phyloP scores from a whole-genome alignment of 1,140 invertebrate genomes.

The Orchestia grillus region DNA sequence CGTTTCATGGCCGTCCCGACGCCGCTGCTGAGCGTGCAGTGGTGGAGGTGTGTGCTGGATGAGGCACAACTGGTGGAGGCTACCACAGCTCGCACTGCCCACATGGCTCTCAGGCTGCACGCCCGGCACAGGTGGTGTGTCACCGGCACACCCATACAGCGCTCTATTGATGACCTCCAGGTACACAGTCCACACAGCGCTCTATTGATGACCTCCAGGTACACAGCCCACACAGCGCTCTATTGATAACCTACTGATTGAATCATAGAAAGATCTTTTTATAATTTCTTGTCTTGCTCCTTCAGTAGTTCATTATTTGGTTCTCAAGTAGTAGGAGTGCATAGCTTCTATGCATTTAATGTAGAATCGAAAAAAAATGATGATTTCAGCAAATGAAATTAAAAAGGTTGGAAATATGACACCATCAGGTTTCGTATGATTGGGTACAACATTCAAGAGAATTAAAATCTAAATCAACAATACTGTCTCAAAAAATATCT shows the following conservation, averaged over 20 bases:
- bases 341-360: too few species aligned
- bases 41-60: slow-evolving; percentile 86
- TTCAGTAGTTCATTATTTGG: too few species aligned
- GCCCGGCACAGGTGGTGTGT: slow-evolving; percentile 82
- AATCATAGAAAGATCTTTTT: too few species aligned
- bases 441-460: too few species aligned
- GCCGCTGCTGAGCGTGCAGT: slow-evolving; percentile 79
- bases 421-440: too few species aligned
- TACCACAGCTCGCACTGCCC: slow-evolving; percentile 74
- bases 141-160: slow-evolving; percentile 80
- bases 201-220: neutral
- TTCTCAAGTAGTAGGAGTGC: too few species aligned
- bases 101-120: slow-evolving; percentile 77
- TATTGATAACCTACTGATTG: neutral
- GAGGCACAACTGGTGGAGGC: slow-evolving; percentile 87
- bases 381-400: too few species aligned
- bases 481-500: too few species aligned
- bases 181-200: neutral
- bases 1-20: slow-evolving; percentile 76
- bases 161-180: slow-evolving; percentile 66
- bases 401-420: too few species aligned
- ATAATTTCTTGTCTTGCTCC: too few species aligned
- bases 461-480: too few species aligned
- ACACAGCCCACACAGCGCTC: neutral
- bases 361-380: too few species aligned